Conservation (phyloP, 2,113 vertebrate species). For the Brachypodius melanocephalos region DNA sequence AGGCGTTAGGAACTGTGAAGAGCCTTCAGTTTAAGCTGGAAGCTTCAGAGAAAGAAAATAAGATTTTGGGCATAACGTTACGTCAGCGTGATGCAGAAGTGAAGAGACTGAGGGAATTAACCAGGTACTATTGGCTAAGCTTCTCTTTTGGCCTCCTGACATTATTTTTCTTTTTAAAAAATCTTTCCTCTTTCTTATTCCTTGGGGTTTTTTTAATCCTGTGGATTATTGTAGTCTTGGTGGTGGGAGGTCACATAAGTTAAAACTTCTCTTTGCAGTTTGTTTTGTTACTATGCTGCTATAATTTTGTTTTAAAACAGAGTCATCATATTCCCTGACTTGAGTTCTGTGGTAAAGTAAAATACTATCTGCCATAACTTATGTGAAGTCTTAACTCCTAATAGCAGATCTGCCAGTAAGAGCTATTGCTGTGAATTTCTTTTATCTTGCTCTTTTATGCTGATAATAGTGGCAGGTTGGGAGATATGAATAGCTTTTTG, state of each 20-base stretch:
- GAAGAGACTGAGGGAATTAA: conserved; percentile 74
- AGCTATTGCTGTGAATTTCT: background rate
- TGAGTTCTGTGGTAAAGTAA: background rate
- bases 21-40: conserved; percentile 76
- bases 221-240: background rate
- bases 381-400: background rate
- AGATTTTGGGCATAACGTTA: conserved; percentile 76
- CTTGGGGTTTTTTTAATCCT: rapidly evolving
- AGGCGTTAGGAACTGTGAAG: conserved; percentile 74
- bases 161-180: background rate
- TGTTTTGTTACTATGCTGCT: background rate
- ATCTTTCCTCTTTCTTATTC: background rate
- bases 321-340: background rate
- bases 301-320: background rate
- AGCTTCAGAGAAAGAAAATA: conserved; percentile 79
- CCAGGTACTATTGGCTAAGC: conserved; percentile 68
- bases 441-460: background rate
- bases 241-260: background rate
- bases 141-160: background rate
- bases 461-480: background rate
- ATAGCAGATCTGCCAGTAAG: background rate
- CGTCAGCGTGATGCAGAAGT: conserved; percentile 83
- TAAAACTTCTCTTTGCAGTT: background rate
- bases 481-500: background rate
- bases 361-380: background rate